A percentile compares a stretch with the other conserved stretches of the same genome.
These are phyloP conservation scores for Dascillus cervinus DNA, from an alignment of 2,888 invertebrate species.

Conservation along the genomic window DNA sequence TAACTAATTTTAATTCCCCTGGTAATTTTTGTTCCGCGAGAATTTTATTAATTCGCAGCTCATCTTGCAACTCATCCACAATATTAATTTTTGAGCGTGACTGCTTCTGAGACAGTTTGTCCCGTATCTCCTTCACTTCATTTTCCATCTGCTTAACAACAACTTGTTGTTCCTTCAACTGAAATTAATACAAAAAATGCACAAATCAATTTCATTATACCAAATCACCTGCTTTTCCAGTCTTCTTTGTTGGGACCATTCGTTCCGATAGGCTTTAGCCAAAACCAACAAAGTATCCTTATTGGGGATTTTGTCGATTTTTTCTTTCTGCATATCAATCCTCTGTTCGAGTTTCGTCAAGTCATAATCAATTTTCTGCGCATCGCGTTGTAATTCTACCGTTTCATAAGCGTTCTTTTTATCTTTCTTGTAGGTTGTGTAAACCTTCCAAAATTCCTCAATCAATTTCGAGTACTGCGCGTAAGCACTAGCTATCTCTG, in stretches of 20 bases:
- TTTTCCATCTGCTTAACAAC: conserved; percentile 42
- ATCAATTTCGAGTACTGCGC: conserved; percentile 67
- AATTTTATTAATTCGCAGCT: conserved; percentile 36
- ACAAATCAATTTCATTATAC: too few species aligned
- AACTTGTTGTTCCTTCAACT: conserved; percentile 47
- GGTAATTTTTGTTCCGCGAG: conserved; percentile 62
- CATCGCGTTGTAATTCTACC: conserved; percentile 76
- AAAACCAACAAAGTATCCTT: conserved; percentile 55
- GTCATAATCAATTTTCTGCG: conserved; percentile 80
- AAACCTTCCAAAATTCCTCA: conserved; percentile 54
- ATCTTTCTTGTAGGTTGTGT: conserved; percentile 24
- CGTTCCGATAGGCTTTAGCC: conserved; percentile 44
- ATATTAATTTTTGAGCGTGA: conserved; percentile 40
- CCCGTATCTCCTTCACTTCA: conserved; percentile 20
- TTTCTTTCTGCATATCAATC: conserved; percentile 36
- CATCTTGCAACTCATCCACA: conserved; percentile 60
- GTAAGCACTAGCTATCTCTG: conserved; percentile 62
- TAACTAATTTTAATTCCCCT: conserved; percentile 56
- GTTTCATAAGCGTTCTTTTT: conserved; percentile 51
- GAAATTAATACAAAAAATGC: conserved; percentile 32
- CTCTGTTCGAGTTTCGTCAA: conserved; percentile 21
- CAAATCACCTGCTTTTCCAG: conserved; percentile 19
- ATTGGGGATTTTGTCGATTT: conserved; percentile 60
- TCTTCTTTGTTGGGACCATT: conserved; percentile 20
- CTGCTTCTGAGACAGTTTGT: conserved; percentile 14